Base-by-base conservation (phyloP, 2,113 vertebrate genomes). In the Calypte anna region DNA sequence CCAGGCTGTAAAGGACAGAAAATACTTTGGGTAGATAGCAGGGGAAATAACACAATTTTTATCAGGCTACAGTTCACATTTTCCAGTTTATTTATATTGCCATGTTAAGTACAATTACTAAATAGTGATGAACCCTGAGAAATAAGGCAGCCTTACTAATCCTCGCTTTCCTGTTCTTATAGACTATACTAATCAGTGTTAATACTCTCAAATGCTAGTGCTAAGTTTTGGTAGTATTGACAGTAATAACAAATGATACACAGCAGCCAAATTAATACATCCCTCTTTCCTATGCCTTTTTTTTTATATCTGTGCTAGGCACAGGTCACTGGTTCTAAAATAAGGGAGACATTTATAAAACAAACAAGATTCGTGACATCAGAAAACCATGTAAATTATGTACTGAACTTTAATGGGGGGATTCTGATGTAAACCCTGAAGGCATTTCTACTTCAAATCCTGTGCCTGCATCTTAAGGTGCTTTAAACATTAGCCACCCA, bases 141-240 rank as follows among this genome's bases (percentile, higher is more conserved):
- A 95, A 95, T 90, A 90, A 59, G 14, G 23, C 27, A 48, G 54
- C 31, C 53, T 87, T 75, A 88, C 66, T 78, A 93, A 88, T 90
- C 82, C 76, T 81, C 64, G 33, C 33, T 80, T 78, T 53, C 54
- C 81, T 86, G 43, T 83, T 91, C 93, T 63, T 78, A 55, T 54
- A 76, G 63, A 51, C 59, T 20, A 19, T 19, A 63, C 18, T 85
- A 82, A 84, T 75, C 67, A 82, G 70, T 6, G 22, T 33, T 87
- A 93, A 83, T 77, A 48, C 40, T 87, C 67, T 63, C 84, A 90
- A 82, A 86, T 43, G 24, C 44, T 75, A 91, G 64, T 38, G 44
- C 48, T 70, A 67, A 68, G 28, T 67, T 72, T 91, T 93, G 12
- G 22, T 44, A 44, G 48, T 50, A 25, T 53, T 93, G 72, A 70